A percentile compares a stretch with the other conserved stretches of the same genome.
Conservation (phyloP, 2,888 invertebrate genomes). For the Lissonota sp. region DNA sequence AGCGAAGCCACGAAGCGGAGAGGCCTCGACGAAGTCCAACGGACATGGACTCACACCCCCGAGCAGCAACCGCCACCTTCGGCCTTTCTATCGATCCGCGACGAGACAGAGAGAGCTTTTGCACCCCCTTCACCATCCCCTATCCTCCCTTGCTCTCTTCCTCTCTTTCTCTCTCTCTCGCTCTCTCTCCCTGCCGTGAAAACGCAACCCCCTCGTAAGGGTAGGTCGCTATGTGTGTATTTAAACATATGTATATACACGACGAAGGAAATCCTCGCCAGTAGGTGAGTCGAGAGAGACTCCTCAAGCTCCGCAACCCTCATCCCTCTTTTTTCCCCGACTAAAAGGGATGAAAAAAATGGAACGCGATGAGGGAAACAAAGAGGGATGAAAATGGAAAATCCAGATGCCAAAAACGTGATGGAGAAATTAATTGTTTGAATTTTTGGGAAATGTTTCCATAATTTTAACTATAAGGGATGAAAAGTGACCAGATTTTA, state of each 20-base stretch:
- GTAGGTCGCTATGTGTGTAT: not conserved
- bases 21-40: constrained; percentile 74
- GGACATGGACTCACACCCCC: constrained; percentile 70
- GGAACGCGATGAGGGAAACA: constrained; percentile 42
- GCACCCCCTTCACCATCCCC: constrained; percentile 74
- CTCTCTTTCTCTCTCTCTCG: constrained; percentile 59
- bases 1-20: constrained; percentile 38
- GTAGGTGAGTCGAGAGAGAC: constrained; percentile 68
- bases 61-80: constrained; percentile 73
- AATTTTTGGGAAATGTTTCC: too few species aligned
- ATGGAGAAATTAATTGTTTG: too few species aligned
- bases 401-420: too few species aligned
- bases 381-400: constrained; percentile 28
- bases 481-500: too few species aligned
- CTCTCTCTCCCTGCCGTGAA: constrained; percentile 52
- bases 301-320: constrained; percentile 69
- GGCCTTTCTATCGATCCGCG: constrained; percentile 82
- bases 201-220: constrained; percentile 42
- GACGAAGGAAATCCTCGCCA: constrained; percentile 69
- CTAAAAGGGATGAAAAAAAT: constrained; percentile 29
- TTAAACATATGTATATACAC: constrained; percentile 6
- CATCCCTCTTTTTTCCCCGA: constrained; percentile 52
- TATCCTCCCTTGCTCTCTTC: constrained; percentile 48
- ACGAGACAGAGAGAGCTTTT: constrained; percentile 74
- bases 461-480: too few species aligned